Evolutionary conservation across 1,140 invertebrate genomes (phyloP).

Genomic region (Gryllus bimaculatus): DNA sequence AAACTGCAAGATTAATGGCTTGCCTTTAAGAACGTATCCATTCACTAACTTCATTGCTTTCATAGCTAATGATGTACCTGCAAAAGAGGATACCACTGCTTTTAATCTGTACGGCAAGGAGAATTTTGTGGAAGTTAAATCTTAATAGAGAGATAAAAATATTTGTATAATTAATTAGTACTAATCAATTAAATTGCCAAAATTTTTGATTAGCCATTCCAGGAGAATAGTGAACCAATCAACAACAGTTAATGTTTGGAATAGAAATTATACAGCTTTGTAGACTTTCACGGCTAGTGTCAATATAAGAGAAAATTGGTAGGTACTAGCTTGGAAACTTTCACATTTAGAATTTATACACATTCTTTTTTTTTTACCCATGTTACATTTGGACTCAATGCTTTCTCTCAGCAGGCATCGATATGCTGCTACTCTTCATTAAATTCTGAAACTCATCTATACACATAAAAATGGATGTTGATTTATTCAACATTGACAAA

Average conservation of each 20-base stretch:
- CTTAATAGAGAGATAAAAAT: background rate
- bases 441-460: too few species aligned
- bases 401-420: too few species aligned
- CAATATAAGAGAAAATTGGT: too few species aligned
- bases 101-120: background rate
- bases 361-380: too few species aligned
- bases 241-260: background rate
- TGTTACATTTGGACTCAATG: too few species aligned
- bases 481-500: too few species aligned
- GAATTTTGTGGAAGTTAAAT: background rate
- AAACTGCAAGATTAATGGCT: constrained; percentile 33
- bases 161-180: background rate
- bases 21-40: constrained; percentile 30
- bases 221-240: background rate
- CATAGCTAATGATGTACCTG: constrained; percentile 21
- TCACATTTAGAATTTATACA: too few species aligned
- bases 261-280: too few species aligned
- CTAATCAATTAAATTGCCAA: background rate
- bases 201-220: background rate
- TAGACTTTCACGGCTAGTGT: too few species aligned
- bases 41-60: constrained; percentile 30
- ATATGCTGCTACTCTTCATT: too few species aligned
- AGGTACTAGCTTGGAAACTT: too few species aligned
- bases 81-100: background rate
- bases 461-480: too few species aligned